Conservation (phyloP, 2,888 invertebrate species). For the Agrochola lota region DNA sequence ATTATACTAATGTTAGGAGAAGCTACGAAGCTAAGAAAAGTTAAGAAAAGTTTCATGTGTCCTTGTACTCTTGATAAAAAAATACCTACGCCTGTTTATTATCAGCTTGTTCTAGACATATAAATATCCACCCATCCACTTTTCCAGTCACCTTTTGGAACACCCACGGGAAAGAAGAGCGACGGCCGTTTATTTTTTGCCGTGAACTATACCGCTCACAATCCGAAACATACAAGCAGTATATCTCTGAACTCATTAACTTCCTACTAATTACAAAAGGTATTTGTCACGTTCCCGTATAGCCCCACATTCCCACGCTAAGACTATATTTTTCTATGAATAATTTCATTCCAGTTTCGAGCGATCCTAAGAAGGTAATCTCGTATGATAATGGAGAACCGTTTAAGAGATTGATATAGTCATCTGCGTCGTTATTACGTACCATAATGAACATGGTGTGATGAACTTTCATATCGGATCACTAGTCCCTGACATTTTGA, state of each 20-base stretch:
- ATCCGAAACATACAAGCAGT: background rate
- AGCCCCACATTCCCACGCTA: constrained; percentile 54
- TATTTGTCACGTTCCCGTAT: constrained; percentile 30
- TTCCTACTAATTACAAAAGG: constrained; percentile 35
- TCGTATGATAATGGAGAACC: constrained; percentile 82
- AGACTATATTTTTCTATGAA: constrained; percentile 60
- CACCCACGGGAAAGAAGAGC: background rate
- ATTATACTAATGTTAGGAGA: constrained; percentile 56
- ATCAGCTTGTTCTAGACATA: background rate
- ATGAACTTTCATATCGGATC: constrained; percentile 87
- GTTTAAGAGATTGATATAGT: constrained; percentile 84
- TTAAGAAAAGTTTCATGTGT: background rate
- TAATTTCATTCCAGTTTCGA: constrained; percentile 66
- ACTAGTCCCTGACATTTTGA: constrained; percentile 85
- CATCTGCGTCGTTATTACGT: constrained; percentile 86
- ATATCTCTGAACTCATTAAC: constrained; percentile 24
- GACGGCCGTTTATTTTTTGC: background rate
- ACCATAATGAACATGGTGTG: constrained; percentile 87
- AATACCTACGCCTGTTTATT: background rate
- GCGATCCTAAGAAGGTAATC: constrained; percentile 67
- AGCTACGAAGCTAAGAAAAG: constrained; percentile 1
- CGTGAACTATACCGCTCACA: background rate
- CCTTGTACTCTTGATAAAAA: background rate
- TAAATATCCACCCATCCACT: background rate
- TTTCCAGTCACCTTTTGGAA: background rate